Evolutionary conservation across 2,797 vertebrate genomes (phyloP), one percentile per base, ranked within the genome.

Genomic region (Morus bassanus): DNA sequence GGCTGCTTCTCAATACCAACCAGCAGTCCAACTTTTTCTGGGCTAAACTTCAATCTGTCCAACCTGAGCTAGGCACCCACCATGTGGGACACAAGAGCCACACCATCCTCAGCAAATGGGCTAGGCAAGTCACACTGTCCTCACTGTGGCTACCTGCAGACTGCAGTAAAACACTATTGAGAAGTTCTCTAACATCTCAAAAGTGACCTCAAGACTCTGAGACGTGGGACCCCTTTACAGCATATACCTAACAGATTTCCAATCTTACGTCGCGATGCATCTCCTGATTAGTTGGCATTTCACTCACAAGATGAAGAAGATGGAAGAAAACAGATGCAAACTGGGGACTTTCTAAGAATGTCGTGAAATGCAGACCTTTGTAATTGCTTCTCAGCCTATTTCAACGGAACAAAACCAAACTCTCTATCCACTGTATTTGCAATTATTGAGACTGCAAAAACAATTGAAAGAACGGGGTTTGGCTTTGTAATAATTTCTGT

Each of bases 1-100:
- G 93, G 88, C 86, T 77, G 68, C 68, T 88, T 88, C 84, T 96
- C 89, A 96, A 75, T 54, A 80, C 50, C 81, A 92, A 75, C 30
- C 16, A 89, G 28, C 48, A 91, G 63, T 46, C 41, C 50, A 94
- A 25, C 61, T 39, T 89, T 74, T 86, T 86, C 85, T 84, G 63
- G 63, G 80, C 74, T 92, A 37, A 81, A 68, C 73, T 92, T 93
- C 59, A 81, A 46, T 39, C 53, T 75, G 81, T 84, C 61, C 69
- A 81, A 5, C n/a, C 53, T 39, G 59, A 85, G 51, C 51, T 50
- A 80, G 67, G 78, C 63, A 91, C 30, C 39, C 63, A 91, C 30
- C 39, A 74, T 2, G 27, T 24, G 37, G 46, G 39, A 70, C 16
- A 61, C 7, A 48, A 48, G 43, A 89, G 35, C n/a, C 63, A 84